These are phyloP conservation scores for Sphenodon punctatus DNA, from an alignment of 2,797 vertebrate genomes.

Conservation along the genomic window DNA sequence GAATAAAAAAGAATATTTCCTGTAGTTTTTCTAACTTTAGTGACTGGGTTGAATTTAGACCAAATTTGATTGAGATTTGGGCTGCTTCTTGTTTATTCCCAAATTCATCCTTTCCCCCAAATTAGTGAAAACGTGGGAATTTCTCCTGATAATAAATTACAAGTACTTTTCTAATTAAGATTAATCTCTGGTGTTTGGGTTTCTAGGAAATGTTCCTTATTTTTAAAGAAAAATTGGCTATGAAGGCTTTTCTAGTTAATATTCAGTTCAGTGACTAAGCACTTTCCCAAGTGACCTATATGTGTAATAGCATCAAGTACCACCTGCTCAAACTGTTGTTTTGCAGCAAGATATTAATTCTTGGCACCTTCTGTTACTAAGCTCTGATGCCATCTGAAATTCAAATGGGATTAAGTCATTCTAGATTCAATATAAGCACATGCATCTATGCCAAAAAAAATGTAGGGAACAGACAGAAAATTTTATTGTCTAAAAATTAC, in stretches of 20 bases:
- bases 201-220: neutral
- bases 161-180: neutral
- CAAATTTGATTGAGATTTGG: neutral
- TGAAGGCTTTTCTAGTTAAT: slow-evolving; percentile 51
- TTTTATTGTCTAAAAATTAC: neutral
- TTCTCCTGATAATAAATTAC: neutral
- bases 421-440: slow-evolving; percentile 43
- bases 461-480: slow-evolving; percentile 8
- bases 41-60: neutral
- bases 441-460: neutral
- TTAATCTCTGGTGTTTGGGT: neutral
- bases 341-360: slow-evolving; percentile 51
- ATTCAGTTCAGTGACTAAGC: slow-evolving; percentile 63
- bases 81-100: neutral
- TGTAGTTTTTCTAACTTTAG: neutral
- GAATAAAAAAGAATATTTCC: too few species aligned
- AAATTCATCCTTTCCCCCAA: neutral
- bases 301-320: slow-evolving; percentile 57
- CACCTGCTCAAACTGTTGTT: slow-evolving; percentile 63
- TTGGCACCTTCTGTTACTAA: slow-evolving; percentile 47
- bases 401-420: slow-evolving; percentile 26
- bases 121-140: neutral
- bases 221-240: neutral
- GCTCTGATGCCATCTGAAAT: slow-evolving; percentile 50
- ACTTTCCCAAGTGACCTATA: slow-evolving; percentile 61